These are phyloP conservation scores for Melinaea menophilus DNA, from an alignment of 2,888 invertebrate species.

Conservation along the genomic window DNA sequence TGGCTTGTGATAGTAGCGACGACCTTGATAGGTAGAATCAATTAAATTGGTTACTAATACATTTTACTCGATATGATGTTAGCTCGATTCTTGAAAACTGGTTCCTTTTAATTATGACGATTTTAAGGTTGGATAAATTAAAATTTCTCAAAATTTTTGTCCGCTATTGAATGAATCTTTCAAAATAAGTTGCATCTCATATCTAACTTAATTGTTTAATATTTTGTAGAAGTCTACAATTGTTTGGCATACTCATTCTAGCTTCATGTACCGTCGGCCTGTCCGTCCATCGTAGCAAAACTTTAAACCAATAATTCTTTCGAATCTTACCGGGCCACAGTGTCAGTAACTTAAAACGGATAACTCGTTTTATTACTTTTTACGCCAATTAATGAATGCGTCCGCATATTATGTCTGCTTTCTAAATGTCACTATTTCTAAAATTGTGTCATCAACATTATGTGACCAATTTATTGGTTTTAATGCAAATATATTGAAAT, in stretches of 20 bases:
- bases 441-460: no score
- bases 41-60: constrained; percentile 25
- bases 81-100: constrained; percentile 19
- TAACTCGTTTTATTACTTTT: no score
- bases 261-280: constrained; percentile 34
- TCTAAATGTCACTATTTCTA: no score
- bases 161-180: no score
- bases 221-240: constrained; percentile 17
- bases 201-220: constrained; percentile 12
- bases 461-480: no score
- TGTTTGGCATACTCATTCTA: constrained; percentile 27
- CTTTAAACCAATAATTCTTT: constrained; percentile 17
- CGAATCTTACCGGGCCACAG: constrained; percentile 3
- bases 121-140: not conserved
- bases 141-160: no score
- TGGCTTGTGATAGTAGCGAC: constrained; percentile 70
- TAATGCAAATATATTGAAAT: no score
- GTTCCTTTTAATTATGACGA: constrained; percentile 22
- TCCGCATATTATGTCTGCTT: no score
- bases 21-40: constrained; percentile 39
- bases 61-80: constrained; percentile 20
- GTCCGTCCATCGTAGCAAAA: constrained; percentile 32
- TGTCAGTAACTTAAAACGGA: no score
- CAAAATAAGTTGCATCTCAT: no score
- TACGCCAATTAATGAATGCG: no score